Conservation (phyloP, 2,797 vertebrate genomes). For the Emys orbicularis region DNA sequence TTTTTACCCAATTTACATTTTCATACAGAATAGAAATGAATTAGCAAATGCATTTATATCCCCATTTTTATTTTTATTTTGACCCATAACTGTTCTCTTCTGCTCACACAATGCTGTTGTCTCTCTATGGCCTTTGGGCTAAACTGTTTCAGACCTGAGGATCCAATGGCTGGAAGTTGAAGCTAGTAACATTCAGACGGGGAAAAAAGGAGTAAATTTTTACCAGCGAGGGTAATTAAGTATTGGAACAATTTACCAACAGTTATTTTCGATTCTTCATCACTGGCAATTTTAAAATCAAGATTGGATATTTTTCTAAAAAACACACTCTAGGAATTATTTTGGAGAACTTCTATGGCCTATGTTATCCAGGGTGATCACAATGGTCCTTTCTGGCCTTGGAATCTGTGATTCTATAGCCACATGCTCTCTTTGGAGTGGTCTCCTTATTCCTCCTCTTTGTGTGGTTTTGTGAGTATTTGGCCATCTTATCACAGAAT, state of each 20-base stretch:
- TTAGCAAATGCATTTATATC: constrained; percentile 14
- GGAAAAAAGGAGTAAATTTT: not conserved
- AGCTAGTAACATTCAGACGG: not conserved
- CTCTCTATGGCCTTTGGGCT: constrained; percentile 7
- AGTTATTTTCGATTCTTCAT: not conserved
- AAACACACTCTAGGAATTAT: not conserved
- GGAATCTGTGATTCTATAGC: not conserved
- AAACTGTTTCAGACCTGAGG: not conserved
- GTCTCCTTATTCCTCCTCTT: constrained; percentile 43
- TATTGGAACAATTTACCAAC: not conserved
- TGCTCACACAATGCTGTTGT: not conserved
- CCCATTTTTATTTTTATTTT: not conserved
- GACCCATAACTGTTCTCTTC: not conserved
- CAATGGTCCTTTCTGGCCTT: not conserved
- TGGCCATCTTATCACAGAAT: not conserved
- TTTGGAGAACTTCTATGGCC: not conserved
- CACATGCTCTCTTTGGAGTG: not conserved
- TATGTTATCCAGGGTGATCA: not conserved
- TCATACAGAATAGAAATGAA: not conserved
- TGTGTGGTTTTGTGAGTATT: not conserved
- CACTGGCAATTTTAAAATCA: not conserved
- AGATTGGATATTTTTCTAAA: not conserved
- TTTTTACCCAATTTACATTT: constrained; percentile 67
- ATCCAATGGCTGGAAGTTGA: not conserved
- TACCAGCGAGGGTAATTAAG: not conserved